These are phyloP conservation scores for Eulemur macaco DNA, from an alignment of 2,113 vertebrate species.

Conservation along the genomic window DNA sequence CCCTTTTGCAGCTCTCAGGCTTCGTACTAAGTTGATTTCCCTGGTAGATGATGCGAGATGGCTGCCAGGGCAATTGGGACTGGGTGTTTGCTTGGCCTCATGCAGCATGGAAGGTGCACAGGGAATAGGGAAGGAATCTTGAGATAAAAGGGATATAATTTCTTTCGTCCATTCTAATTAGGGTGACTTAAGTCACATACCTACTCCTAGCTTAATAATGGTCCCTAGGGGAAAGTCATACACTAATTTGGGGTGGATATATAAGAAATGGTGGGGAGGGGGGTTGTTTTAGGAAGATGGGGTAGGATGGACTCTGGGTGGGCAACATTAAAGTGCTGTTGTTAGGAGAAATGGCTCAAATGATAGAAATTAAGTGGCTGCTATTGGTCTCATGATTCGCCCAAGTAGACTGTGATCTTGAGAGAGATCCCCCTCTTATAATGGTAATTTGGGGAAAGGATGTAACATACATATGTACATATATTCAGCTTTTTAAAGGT, in stretches of 20 bases:
- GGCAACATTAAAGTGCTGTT: not conserved
- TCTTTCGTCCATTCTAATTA: not conserved
- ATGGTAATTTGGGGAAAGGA: not conserved
- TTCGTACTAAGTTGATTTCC: not conserved
- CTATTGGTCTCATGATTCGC: not conserved
- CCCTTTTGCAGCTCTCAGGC: not conserved
- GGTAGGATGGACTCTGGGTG: not conserved
- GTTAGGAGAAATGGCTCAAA: not conserved
- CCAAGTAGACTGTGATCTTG: not conserved
- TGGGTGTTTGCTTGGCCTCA: not conserved
- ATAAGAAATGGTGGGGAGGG: not conserved
- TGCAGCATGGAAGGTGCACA: not conserved
- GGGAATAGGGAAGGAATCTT: not conserved
- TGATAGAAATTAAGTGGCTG: not conserved
- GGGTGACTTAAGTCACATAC: not conserved
- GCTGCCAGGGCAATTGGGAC: not conserved
- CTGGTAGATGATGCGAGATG: not conserved
- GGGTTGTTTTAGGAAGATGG: not conserved
- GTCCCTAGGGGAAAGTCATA: not conserved
- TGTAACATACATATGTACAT: not conserved
- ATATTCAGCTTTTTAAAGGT: constrained; percentile 15
- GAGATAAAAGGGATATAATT: not conserved
- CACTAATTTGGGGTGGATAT: not conserved
- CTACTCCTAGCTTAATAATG: not conserved
- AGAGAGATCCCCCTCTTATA: not conserved